These are phyloP conservation scores for Chamaetylas fuelleborni DNA, from an alignment of 2,113 vertebrate genomes.

Conservation along the genomic window DNA sequence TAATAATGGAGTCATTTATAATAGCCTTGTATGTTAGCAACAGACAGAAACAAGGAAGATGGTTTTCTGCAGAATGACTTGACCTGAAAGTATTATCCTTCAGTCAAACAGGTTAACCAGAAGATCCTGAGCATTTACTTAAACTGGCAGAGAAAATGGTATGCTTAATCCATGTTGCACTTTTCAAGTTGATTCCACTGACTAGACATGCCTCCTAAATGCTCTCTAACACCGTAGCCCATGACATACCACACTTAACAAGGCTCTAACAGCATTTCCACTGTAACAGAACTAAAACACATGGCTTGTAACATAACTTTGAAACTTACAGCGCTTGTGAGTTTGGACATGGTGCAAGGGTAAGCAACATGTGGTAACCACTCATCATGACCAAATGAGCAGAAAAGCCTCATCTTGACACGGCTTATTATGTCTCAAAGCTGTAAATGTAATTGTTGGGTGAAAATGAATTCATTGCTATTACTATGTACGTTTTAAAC, in stretches of 20 bases:
- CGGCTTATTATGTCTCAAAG: slow-evolving; percentile 39
- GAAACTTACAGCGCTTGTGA: slow-evolving; percentile 72
- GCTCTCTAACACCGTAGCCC: slow-evolving; percentile 70
- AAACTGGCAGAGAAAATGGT: slow-evolving; percentile 55
- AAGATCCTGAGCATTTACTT: slow-evolving; percentile 21
- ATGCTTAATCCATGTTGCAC: slow-evolving; percentile 66
- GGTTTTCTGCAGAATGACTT: slow-evolving; percentile 47
- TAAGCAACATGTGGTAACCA: slow-evolving; percentile 70
- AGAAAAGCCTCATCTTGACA: slow-evolving; percentile 61
- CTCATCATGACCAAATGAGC: slow-evolving; percentile 65
- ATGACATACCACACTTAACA: slow-evolving; percentile 82
- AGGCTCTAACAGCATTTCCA: slow-evolving; percentile 81
- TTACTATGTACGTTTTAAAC: background rate
- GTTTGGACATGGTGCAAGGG: slow-evolving; percentile 77
- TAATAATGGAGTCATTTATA: slow-evolving; percentile 64
- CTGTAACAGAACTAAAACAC: slow-evolving; percentile 89
- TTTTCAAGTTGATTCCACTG: slow-evolving; percentile 63
- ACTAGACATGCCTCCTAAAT: slow-evolving; percentile 63
- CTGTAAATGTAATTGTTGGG: slow-evolving; percentile 37
- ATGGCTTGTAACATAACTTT: slow-evolving; percentile 74
- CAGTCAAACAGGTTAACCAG: slow-evolving; percentile 53
- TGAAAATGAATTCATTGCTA: slow-evolving; percentile 6
- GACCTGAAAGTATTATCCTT: slow-evolving; percentile 55
- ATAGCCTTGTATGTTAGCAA: slow-evolving; percentile 13
- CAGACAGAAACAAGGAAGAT: slow-evolving; percentile 20